phyloP scores from a whole-genome alignment of 2,797 vertebrate species.

The Pangasius krempfi region DNA sequence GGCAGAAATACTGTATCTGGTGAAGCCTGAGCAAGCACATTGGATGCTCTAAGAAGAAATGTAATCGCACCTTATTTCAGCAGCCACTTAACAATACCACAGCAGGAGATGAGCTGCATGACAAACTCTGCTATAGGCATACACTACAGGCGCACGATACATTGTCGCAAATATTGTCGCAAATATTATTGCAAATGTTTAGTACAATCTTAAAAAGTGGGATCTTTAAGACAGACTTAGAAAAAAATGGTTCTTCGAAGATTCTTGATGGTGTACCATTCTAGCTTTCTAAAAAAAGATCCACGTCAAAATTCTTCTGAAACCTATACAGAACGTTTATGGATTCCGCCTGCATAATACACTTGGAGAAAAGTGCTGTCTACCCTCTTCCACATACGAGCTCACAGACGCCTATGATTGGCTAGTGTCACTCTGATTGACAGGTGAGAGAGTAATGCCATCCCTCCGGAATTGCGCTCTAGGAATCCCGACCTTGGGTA shows the following conservation, averaged over 20 bases:
- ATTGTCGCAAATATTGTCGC: neutral
- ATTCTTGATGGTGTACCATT: neutral
- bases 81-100: constrained; percentile 31
- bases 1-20: neutral
- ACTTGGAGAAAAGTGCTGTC: neutral
- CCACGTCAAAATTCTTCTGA: neutral
- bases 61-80: constrained; percentile 52
- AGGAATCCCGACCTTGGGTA: neutral
- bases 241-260: neutral
- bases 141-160: neutral
- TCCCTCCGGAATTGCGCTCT: neutral
- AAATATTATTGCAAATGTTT: neutral
- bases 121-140: constrained; percentile 48
- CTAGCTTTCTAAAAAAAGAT: neutral
- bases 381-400: neutral
- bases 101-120: constrained; percentile 57
- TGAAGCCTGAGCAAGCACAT: neutral
- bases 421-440: neutral
- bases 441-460: neutral
- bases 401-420: neutral
- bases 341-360: neutral
- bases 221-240: neutral
- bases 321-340: no score
- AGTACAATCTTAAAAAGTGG: no score
- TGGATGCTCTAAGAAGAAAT: constrained; percentile 38